Base-by-base conservation (phyloP, 2,113 vertebrate genomes). In the Pavo muticus region DNA sequence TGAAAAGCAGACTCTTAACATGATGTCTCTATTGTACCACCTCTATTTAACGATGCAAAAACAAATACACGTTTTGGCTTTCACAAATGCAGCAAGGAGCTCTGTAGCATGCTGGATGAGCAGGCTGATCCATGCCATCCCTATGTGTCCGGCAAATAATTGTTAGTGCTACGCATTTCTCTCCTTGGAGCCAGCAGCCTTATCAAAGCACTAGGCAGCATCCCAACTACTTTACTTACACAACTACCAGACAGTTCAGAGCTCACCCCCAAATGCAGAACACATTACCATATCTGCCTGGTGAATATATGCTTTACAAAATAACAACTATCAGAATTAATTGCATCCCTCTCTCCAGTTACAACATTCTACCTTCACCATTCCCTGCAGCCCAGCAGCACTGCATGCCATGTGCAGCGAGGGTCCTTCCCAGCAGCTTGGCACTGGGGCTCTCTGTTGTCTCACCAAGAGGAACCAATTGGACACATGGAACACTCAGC, bases 361-460 rank as follows among this genome's bases (percentile, higher is more conserved):
- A 27, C 30, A 27, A 2, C 4, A 10, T 4, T 27, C 54, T 19
- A 0, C 7, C 18, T 30, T 20, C 30, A 13, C 10, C 23, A 48
- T n/a, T 59, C n/a, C 29, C 35, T 2, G 6, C 24, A 40, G 9
- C n/a, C 76, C 39, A 1, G 6, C 56, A n/a, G 37, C 3, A 56
- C 52, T 10, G 52, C 52, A 54, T 9, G 27, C 52, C 3, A 27
- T 16, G 14, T 9, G 27, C 52, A 54, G 52, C 9, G 14, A 7
- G 23, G 35, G 24, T 50, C 44, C 61, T 25, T 16, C 37, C 39
- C 70, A 24, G 13, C 61, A 65, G 25, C 67, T 35, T 25, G 3
- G 32, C 7, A 0, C 45, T 2, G 32, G 42, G 17, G 25, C 19
- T n/a, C 30, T 39, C 40, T 8, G 2, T 64, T 7, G 1, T 6